Percentiles rank a stretch among this genome's conserved stretches.
These are phyloP conservation scores for Saxicola maurus DNA, from an alignment of 2,797 vertebrate genomes.

Conservation along the genomic window DNA sequence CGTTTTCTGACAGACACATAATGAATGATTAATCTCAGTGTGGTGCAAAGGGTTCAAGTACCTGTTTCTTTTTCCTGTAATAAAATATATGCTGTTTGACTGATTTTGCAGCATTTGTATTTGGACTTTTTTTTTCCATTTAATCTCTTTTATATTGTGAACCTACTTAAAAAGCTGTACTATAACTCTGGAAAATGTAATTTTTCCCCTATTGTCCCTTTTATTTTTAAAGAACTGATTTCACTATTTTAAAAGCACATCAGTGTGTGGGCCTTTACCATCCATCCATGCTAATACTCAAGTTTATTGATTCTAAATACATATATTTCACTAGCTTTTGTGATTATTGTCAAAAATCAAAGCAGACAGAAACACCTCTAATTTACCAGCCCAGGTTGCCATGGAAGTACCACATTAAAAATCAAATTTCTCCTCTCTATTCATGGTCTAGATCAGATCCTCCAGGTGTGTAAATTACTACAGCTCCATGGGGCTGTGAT, in stretches of 20 bases:
- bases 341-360: background rate
- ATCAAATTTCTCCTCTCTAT: background rate
- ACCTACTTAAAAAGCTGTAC: background rate
- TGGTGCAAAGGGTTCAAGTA: background rate
- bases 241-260: background rate
- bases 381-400: background rate
- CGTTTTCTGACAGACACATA: conserved; percentile 9
- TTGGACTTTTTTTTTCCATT: background rate
- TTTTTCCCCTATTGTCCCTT: background rate
- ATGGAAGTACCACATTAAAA: background rate
- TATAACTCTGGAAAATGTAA: background rate
- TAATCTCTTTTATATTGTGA: background rate
- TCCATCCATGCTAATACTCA: background rate
- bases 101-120: background rate
- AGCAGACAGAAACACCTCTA: background rate
- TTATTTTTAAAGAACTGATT: background rate
- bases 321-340: background rate
- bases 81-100: background rate
- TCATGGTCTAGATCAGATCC: background rate
- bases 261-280: background rate
- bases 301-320: background rate
- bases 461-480: background rate
- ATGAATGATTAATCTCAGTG: conserved; percentile 27
- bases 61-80: background rate
- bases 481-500: background rate